These are phyloP conservation scores for Orussus abietinus DNA, from an alignment of 1,140 invertebrate genomes.

Conservation along the genomic window DNA sequence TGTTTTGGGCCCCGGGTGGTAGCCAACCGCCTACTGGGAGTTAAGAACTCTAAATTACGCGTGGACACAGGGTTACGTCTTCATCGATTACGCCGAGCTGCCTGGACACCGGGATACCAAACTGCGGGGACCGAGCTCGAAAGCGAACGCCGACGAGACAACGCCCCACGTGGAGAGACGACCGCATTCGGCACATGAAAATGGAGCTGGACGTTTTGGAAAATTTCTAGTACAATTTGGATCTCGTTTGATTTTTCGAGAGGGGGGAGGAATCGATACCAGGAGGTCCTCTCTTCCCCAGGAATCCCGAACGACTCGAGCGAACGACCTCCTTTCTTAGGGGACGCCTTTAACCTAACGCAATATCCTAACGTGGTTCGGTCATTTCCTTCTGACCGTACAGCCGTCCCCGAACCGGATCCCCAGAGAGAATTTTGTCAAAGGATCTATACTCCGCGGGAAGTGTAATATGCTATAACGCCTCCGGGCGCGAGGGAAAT, in stretches of 20 bases:
- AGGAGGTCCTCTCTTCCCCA: no score
- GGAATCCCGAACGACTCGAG: no score
- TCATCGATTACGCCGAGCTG: conserved; percentile 37
- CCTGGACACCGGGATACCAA: no score
- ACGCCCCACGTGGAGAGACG: no score
- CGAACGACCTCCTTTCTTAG: no score
- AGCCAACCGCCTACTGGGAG: conserved; percentile 42
- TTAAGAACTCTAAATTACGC: conserved; percentile 50
- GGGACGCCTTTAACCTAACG: conserved; percentile 38
- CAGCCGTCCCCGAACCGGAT: conserved; percentile 43
- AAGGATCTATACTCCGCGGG: conserved; percentile 53
- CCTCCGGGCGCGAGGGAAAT: conserved; percentile 43
- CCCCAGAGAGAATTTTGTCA: conserved; percentile 53
- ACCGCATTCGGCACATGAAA: no score
- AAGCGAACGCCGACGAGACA: no score
- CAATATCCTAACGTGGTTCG: conserved; percentile 53
- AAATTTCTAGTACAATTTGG: no score
- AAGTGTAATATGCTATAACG: conserved; percentile 48
- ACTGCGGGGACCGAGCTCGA: no score
- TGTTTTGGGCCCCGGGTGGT: conserved; percentile 45
- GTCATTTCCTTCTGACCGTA: conserved; percentile 52
- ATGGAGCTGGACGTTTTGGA: no score
- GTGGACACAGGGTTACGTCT: conserved; percentile 48
- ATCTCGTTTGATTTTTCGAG: no score
- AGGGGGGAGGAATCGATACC: no score